A percentile compares a stretch with the other conserved stretches of the same genome.
phyloP scores from a whole-genome alignment of 2,888 invertebrate genomes.

The Dendrolimus pini region DNA sequence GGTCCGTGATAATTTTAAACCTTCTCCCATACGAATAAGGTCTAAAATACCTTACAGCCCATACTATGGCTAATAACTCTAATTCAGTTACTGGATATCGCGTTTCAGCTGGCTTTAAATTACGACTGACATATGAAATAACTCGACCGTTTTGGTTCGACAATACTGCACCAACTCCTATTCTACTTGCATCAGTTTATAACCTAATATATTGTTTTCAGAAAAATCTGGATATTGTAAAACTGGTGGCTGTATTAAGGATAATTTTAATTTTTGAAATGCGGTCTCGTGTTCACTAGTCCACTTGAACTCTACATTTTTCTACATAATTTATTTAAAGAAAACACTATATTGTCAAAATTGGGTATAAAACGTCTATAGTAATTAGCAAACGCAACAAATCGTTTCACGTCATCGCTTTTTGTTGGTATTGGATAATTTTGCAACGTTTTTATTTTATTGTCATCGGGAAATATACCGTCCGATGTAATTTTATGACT shows the following conservation, averaged over 20 bases:
- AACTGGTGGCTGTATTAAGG: conserved; percentile 1
- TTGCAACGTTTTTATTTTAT: conserved; percentile 2
- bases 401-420: background rate
- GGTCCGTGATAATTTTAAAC: background rate
- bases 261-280: background rate
- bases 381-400: background rate
- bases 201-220: conserved; percentile 7
- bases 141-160: conserved; percentile 7
- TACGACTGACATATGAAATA: conserved; percentile 9
- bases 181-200: conserved; percentile 9
- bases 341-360: background rate
- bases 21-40: conserved; percentile 4
- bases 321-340: background rate
- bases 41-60: conserved; percentile 12
- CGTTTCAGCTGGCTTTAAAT: conserved; percentile 8
- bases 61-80: conserved; percentile 11
- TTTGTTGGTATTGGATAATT: conserved; percentile 1
- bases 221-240: conserved; percentile 7
- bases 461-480: conserved; percentile 6
- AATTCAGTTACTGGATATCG: conserved; percentile 12
- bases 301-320: background rate
- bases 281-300: background rate
- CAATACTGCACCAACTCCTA: conserved; percentile 7
- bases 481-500: conserved; percentile 5
- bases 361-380: background rate